Conservation (phyloP, 2,888 invertebrate species). For the Spodoptera littoralis region DNA sequence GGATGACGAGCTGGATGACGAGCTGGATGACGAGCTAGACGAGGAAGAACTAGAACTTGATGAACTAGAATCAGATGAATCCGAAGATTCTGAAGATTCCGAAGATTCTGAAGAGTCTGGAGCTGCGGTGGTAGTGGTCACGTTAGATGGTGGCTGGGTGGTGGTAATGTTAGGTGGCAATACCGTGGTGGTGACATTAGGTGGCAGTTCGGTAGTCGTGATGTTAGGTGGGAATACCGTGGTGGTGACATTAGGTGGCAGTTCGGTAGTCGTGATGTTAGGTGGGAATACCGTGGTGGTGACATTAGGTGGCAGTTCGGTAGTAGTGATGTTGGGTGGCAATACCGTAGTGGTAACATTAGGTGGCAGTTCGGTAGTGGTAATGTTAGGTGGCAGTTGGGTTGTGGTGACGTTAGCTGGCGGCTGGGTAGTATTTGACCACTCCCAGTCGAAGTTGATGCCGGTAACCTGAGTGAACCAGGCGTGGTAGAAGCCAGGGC, state of each 20-base stretch:
- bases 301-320: not conserved
- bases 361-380: slow-evolving; percentile 5
- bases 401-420: not conserved
- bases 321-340: not conserved
- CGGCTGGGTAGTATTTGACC: not conserved
- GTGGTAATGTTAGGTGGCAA: too few species aligned
- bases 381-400: not conserved
- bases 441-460: slow-evolving; percentile 59
- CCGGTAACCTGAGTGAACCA: slow-evolving; percentile 63
- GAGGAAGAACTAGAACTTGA: not conserved
- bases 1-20: slow-evolving; percentile 4
- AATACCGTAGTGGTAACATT: not conserved
- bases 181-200: too few species aligned
- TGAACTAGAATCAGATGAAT: not conserved
- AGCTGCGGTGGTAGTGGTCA: not conserved
- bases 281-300: slow-evolving; percentile 5
- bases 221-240: too few species aligned
- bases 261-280: not conserved
- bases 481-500: slow-evolving; percentile 65
- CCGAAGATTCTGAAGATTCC: slow-evolving; percentile 5
- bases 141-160: not conserved
- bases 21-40: too few species aligned
- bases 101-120: too few species aligned
- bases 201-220: too few species aligned
- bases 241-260: not conserved